Evolutionary conservation across 2,888 invertebrate genomes (phyloP).

Genomic region (Drosophila gaucha): DNA sequence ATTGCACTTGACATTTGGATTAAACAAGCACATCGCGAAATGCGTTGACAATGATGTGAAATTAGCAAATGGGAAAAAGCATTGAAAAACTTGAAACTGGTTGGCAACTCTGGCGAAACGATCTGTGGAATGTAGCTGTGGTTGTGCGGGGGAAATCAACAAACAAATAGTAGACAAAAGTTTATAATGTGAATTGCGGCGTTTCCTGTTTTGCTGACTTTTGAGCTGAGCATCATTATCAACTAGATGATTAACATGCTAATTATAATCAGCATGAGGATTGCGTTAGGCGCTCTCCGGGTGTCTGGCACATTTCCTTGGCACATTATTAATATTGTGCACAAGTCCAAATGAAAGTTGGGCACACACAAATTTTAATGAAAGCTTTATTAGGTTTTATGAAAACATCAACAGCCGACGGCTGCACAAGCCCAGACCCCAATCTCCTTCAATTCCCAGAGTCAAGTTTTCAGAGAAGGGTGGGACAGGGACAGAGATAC

Average conservation of each 20-base stretch:
- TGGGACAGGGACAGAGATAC: not conserved
- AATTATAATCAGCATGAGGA: slow-evolving; percentile 19
- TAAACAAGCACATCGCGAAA: slow-evolving; percentile 13
- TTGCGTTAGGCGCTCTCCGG: slow-evolving; percentile 10
- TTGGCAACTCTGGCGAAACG: slow-evolving; percentile 19
- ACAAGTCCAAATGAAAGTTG: slow-evolving; percentile 60
- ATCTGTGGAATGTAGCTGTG: not conserved
- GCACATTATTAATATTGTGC: slow-evolving; percentile 54
- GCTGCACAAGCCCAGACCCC: slow-evolving; percentile 3
- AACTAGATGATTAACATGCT: slow-evolving; percentile 20
- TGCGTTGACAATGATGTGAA: slow-evolving; percentile 27
- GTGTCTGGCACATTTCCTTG: slow-evolving; percentile 49
- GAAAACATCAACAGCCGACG: slow-evolving; percentile 56
- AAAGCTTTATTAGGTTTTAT: slow-evolving; percentile 66
- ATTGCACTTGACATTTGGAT: slow-evolving; percentile 47
- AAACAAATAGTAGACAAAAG: slow-evolving; percentile 35
- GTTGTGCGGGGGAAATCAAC: not conserved
- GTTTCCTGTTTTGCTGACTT: slow-evolving; percentile 43
- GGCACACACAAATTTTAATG: slow-evolving; percentile 51
- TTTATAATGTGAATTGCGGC: slow-evolving; percentile 26
- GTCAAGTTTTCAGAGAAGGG: not conserved
- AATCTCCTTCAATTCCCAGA: not conserved
- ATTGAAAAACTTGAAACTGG: slow-evolving; percentile 3
- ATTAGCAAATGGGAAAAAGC: slow-evolving; percentile 16
- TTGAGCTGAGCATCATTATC: slow-evolving; percentile 27